Percentiles rank a stretch among this genome's conserved stretches.
These are phyloP conservation scores for Rhamphomyia laevipes DNA, from an alignment of 2,888 invertebrate species.

Conservation along the genomic window DNA sequence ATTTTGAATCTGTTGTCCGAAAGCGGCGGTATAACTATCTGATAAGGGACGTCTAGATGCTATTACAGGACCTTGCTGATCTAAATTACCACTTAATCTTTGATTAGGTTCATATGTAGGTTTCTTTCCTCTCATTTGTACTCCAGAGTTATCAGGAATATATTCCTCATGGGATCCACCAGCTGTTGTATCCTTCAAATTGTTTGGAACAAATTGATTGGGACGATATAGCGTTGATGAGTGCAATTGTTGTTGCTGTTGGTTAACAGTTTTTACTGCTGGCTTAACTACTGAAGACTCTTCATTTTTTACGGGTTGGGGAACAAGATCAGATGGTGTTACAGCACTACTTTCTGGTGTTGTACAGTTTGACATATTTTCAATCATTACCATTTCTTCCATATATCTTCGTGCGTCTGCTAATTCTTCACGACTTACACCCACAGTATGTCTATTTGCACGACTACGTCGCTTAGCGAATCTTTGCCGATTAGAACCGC, in stretches of 20 bases:
- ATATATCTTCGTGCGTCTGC: constrained; percentile 66
- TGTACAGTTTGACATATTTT: constrained; percentile 25
- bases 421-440: constrained; percentile 69
- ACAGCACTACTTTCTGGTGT: constrained; percentile 22
- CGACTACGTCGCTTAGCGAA: constrained; percentile 47
- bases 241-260: not conserved
- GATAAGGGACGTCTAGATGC: constrained; percentile 17
- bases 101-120: constrained; percentile 12
- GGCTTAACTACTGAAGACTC: constrained; percentile 31
- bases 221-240: constrained; percentile 27
- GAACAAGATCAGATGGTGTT: constrained; percentile 19
- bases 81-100: constrained; percentile 18
- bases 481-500: constrained; percentile 35
- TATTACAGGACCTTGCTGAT: constrained; percentile 5
- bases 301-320: constrained; percentile 36
- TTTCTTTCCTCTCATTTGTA: constrained; percentile 18
- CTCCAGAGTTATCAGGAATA: constrained; percentile 1
- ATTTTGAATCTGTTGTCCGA: constrained; percentile 1
- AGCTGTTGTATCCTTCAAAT: constrained; percentile 15
- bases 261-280: constrained; percentile 1
- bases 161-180: not conserved
- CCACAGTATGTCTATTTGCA: constrained; percentile 66
- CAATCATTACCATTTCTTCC: constrained; percentile 47
- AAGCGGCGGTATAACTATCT: constrained; percentile 21
- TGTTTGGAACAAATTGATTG: constrained; percentile 30